phyloP scores from a whole-genome alignment of 2,888 invertebrate species.

The Drosophila kuntzei region DNA sequence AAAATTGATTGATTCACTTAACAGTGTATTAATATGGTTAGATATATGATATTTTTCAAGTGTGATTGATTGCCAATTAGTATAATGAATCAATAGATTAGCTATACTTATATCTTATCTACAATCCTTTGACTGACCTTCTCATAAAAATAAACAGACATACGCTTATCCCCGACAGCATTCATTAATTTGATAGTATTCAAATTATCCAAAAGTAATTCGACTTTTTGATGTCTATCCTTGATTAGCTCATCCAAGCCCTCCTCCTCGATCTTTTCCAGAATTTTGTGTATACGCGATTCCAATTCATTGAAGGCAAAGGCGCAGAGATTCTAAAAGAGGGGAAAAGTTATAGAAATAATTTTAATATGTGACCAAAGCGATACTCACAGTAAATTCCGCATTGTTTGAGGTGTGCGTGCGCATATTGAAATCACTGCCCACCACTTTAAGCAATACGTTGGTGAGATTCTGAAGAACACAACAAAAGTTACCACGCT shows the following conservation, averaged over 20 bases:
- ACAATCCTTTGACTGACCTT: constrained; percentile 37
- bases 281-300: constrained; percentile 39
- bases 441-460: constrained; percentile 69
- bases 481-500: constrained; percentile 66
- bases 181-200: constrained; percentile 56
- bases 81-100: constrained; percentile 2
- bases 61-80: constrained; percentile 10
- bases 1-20: constrained; percentile 14
- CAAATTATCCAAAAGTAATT: constrained; percentile 48
- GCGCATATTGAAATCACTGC: constrained; percentile 73
- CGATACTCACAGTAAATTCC: constrained; percentile 60
- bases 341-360: not conserved
- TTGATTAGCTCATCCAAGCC: constrained; percentile 25
- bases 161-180: constrained; percentile 42
- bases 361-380: not conserved
- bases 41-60: constrained; percentile 1
- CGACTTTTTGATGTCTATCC: not conserved
- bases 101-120: not conserved
- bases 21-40: constrained; percentile 9
- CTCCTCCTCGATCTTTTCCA: constrained; percentile 45
- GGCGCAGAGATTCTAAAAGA: constrained; percentile 58
- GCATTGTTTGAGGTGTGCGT: constrained; percentile 58
- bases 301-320: constrained; percentile 63
- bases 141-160: constrained; percentile 39
- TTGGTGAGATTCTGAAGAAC: constrained; percentile 70